Conservation (phyloP, 2,113 vertebrate species). For the Amazona vittata region DNA sequence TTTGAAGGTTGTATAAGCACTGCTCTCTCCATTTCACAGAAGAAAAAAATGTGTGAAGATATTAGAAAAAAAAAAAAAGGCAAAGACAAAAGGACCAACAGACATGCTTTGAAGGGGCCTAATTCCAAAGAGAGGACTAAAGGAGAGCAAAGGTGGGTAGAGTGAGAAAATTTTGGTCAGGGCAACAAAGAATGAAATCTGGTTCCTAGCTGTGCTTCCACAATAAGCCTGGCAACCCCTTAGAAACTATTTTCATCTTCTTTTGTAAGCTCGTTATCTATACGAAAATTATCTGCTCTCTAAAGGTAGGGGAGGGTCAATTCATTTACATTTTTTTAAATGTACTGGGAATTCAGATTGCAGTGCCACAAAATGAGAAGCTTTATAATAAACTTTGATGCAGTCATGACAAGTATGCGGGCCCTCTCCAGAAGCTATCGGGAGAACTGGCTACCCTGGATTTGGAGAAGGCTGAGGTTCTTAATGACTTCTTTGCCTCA, state of each 20-base stretch:
- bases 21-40: neutral
- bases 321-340: neutral
- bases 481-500: too few relatives aligned
- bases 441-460: too few relatives aligned
- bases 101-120: neutral
- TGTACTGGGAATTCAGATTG: neutral
- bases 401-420: neutral
- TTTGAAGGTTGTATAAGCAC: neutral
- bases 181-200: neutral
- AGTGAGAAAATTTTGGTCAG: neutral
- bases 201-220: neutral
- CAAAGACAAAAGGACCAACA: neutral
- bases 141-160: neutral
- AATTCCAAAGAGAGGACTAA: neutral
- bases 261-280: neutral
- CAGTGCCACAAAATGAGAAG: neutral
- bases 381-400: neutral
- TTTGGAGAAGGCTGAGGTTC: too few relatives aligned
- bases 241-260: neutral
- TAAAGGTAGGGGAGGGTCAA: neutral
- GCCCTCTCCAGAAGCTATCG: too few relatives aligned
- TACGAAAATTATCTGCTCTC: neutral
- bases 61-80: neutral
- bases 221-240: neutral
- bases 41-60: neutral